These are phyloP conservation scores for Cantharis flavilabris DNA, from an alignment of 2,888 invertebrate species.

Conservation along the genomic window DNA sequence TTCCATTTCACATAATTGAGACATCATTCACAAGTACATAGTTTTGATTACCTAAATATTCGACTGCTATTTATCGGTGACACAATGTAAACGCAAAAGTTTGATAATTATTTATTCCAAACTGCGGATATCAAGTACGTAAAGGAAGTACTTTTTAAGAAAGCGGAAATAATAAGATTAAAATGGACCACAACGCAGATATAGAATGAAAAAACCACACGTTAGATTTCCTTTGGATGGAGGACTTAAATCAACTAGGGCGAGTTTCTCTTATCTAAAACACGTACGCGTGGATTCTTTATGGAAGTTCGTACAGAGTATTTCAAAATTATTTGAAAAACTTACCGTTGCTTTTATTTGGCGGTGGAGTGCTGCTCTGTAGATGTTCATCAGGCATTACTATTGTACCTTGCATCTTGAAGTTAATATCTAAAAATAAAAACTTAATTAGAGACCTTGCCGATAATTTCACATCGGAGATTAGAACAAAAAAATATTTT, in stretches of 20 bases:
- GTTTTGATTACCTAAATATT: not conserved
- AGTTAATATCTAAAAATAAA: constrained; percentile 47
- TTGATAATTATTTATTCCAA: constrained; percentile 18
- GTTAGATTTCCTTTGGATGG: constrained; percentile 16
- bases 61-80: constrained; percentile 22
- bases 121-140: constrained; percentile 22
- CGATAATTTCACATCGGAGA: not conserved
- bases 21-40: constrained; percentile 1
- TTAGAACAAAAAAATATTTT: not conserved
- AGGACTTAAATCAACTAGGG: not conserved
- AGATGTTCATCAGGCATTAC: constrained; percentile 50
- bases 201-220: constrained; percentile 27
- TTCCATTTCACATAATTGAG: constrained; percentile 8
- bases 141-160: constrained; percentile 31
- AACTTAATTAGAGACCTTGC: not conserved
- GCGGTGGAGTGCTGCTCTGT: constrained; percentile 52
- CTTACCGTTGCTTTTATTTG: constrained; percentile 49
- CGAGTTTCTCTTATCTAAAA: not conserved
- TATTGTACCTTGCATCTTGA: constrained; percentile 55
- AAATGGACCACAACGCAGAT: constrained; percentile 35
- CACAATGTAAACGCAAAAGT: constrained; percentile 5
- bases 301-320: not conserved
- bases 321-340: not conserved
- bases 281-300: not conserved
- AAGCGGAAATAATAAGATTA: constrained; percentile 34